Evolutionary conservation across 2,888 invertebrate genomes (phyloP).

Genomic region (Cryptops parisi): DNA sequence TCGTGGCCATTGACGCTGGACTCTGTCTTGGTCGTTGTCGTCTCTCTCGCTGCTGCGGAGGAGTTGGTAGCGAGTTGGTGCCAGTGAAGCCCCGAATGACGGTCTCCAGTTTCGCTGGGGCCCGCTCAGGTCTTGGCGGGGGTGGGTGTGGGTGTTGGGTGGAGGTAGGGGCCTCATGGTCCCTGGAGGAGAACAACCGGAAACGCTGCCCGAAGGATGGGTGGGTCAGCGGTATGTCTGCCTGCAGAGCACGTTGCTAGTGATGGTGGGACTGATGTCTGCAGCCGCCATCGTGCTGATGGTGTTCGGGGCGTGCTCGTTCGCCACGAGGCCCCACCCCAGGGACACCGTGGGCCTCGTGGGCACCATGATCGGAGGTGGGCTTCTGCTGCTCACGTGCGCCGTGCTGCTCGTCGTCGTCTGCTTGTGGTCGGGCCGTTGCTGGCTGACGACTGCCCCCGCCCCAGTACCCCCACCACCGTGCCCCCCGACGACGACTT

Average conservation of each 20-base stretch:
- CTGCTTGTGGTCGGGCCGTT: slow-evolving; percentile 7
- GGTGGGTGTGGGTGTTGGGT: too few species aligned
- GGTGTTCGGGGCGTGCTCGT: slow-evolving; percentile 8
- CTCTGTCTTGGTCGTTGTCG: too few species aligned
- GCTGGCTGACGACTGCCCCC: slow-evolving; percentile 3
- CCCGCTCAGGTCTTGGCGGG: too few species aligned
- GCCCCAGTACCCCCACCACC: background rate
- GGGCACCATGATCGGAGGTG: slow-evolving; percentile 1
- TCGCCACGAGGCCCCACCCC: slow-evolving; percentile 3
- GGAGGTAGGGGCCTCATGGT: background rate
- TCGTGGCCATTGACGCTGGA: too few species aligned
- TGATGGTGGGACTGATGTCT: background rate
- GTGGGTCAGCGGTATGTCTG: background rate
- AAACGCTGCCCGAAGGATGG: background rate
- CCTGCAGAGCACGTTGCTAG: background rate
- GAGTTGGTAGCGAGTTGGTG: too few species aligned
- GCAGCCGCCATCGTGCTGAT: slow-evolving; percentile 1
- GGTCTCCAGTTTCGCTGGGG: too few species aligned
- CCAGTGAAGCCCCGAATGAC: too few species aligned
- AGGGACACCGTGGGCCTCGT: background rate
- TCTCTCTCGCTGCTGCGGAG: too few species aligned
- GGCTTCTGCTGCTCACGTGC: slow-evolving; percentile 3
- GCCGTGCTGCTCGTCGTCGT: background rate
- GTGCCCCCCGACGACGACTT: background rate
- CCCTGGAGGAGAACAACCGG: background rate